phyloP scores from a whole-genome alignment of 2,113 vertebrate species.

The Zingel zingel region DNA sequence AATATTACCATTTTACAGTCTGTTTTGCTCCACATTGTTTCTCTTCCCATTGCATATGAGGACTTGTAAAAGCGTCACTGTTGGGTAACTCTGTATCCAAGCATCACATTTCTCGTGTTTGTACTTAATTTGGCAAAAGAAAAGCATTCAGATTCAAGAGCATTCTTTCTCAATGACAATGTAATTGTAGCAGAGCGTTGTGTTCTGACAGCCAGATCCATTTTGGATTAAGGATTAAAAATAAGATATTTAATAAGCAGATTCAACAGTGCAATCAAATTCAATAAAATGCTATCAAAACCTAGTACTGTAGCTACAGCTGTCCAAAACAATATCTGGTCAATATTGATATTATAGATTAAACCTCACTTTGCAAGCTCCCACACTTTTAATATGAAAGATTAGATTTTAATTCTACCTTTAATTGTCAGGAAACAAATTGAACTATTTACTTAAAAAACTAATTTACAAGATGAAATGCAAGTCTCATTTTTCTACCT shows the following conservation, averaged over 20 bases:
- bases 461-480: neutral
- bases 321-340: neutral
- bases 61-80: neutral
- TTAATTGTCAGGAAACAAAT: neutral
- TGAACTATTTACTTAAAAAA: neutral
- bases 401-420: neutral
- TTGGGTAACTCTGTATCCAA: conserved; percentile 5
- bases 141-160: conserved; percentile 1
- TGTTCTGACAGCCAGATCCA: neutral
- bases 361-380: neutral
- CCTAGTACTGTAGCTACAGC: neutral
- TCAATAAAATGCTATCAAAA: neutral
- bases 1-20: neutral
- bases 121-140: conserved; percentile 1
- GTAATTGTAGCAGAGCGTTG: neutral
- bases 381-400: neutral
- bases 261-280: neutral
- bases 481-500: neutral
- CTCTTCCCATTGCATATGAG: neutral
- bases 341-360: neutral
- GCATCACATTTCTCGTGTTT: neutral
- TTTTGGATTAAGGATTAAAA: neutral
- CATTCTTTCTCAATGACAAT: neutral
- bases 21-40: neutral
- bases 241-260: neutral